Evolutionary conservation across 2,888 invertebrate genomes (phyloP).

Genomic region (Pandemis cinnamomeana): DNA sequence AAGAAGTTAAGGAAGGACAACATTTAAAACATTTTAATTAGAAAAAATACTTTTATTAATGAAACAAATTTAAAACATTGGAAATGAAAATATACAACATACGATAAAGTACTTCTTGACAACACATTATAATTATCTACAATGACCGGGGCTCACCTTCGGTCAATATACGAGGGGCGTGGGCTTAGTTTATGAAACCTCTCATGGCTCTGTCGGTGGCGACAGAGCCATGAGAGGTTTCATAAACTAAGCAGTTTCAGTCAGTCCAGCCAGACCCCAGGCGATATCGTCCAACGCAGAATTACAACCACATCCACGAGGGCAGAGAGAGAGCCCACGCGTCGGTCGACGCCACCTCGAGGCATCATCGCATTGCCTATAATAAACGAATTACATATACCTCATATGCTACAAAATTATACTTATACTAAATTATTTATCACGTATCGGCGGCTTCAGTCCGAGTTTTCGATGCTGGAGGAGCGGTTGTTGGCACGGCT

Average conservation of each 20-base stretch:
- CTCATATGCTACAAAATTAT: neutral
- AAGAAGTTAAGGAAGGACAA: too few relatives aligned
- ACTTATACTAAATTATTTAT: neutral
- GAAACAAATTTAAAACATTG: slow-evolving; percentile 1
- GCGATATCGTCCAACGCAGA: too few relatives aligned
- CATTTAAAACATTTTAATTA: neutral
- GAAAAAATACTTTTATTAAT: neutral
- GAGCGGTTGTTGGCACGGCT: slow-evolving; percentile 58
- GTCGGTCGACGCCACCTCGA: neutral
- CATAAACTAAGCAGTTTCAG: neutral
- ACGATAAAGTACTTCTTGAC: neutral
- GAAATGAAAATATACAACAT: slow-evolving; percentile 1
- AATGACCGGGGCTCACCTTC: neutral
- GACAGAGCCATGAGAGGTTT: neutral
- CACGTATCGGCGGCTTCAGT: slow-evolving; percentile 50
- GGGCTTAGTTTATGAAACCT: too few relatives aligned
- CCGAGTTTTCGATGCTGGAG: slow-evolving; percentile 72
- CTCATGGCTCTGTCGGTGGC: too few relatives aligned
- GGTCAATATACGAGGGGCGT: too few relatives aligned
- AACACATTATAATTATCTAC: neutral
- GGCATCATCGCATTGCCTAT: neutral
- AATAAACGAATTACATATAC: neutral
- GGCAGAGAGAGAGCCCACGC: too few relatives aligned
- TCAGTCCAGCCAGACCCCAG: too few relatives aligned
- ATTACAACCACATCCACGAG: too few relatives aligned